Evolutionary conservation across 2,888 invertebrate species (phyloP).

Genomic region (Dynastes maya): DNA sequence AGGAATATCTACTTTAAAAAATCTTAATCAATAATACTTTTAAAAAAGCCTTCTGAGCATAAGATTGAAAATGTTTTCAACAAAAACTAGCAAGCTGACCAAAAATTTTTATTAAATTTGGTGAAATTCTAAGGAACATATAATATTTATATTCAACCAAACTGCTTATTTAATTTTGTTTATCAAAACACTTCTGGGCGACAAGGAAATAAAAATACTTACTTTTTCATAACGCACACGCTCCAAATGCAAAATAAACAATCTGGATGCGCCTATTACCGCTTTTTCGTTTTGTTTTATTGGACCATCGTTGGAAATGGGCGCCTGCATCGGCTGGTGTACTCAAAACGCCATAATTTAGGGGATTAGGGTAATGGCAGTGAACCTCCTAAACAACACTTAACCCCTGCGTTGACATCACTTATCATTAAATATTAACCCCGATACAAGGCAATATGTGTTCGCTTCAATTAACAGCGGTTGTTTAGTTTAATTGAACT

Average conservation of each 20-base stretch:
- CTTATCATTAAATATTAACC: conserved; percentile 70
- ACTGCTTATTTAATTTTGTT: too few species aligned
- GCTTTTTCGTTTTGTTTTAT: conserved; percentile 34
- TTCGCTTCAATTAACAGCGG: conserved; percentile 67
- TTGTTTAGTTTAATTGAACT: conserved; percentile 67
- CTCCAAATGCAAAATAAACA: conserved; percentile 15
- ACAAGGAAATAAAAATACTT: background rate
- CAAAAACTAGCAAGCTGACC: too few species aligned
- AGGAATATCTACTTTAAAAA: too few species aligned
- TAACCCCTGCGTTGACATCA: conserved; percentile 68
- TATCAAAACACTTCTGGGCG: too few species aligned
- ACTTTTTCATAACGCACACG: background rate
- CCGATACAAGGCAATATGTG: conserved; percentile 66
- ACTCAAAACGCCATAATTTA: conserved; percentile 55
- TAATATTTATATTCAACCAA: too few species aligned
- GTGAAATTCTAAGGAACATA: too few species aligned
- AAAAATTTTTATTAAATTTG: too few species aligned
- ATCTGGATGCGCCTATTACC: background rate
- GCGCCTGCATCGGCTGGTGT: conserved; percentile 46
- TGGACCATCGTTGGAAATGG: conserved; percentile 33
- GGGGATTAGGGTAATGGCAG: conserved; percentile 64
- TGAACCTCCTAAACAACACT: conserved; percentile 67
- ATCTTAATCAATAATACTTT: too few species aligned
- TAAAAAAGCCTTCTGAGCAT: too few species aligned
- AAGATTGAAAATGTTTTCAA: too few species aligned